These are phyloP conservation scores for Macroglossus sobrinus DNA, from an alignment of 2,113 vertebrate species.

Conservation along the genomic window DNA sequence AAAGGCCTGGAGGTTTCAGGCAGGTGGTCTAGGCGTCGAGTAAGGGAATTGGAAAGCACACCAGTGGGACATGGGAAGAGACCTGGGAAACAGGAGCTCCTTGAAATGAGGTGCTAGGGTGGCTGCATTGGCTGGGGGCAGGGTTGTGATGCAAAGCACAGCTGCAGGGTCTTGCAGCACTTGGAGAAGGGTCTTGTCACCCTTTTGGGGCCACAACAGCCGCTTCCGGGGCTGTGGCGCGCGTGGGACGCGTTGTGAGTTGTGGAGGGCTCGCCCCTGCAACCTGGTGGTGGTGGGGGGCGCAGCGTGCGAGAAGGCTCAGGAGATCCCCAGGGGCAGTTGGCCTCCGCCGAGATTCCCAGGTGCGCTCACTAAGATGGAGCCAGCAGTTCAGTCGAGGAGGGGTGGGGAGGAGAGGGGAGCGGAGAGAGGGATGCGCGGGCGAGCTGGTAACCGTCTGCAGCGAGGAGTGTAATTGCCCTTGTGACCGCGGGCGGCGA, in stretches of 20 bases:
- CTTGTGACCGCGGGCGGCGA: conserved; percentile 73
- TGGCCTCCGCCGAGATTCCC: neutral
- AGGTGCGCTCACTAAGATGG: conserved; percentile 42
- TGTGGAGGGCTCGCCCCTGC: neutral
- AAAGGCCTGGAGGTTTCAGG: conserved; percentile 12
- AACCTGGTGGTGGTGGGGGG: neutral
- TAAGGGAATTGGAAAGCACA: neutral
- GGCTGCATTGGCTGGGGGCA: neutral
- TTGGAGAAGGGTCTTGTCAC: neutral
- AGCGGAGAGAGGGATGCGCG: conserved; percentile 39
- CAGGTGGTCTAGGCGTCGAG: neutral
- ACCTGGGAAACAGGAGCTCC: neutral
- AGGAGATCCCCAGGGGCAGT: neutral
- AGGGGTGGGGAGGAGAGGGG: neutral
- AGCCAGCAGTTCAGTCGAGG: conserved; percentile 46
- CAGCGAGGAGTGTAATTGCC: conserved; percentile 77
- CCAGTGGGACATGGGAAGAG: neutral
- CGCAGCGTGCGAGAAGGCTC: neutral
- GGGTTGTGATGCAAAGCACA: neutral
- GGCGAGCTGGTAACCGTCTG: conserved; percentile 73
- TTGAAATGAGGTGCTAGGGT: neutral
- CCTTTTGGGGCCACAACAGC: neutral
- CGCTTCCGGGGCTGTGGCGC: neutral
- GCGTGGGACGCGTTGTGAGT: neutral
- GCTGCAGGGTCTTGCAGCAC: neutral